Base-by-base conservation (phyloP, 2,113 vertebrate species). In the Saiga tatarica region DNA sequence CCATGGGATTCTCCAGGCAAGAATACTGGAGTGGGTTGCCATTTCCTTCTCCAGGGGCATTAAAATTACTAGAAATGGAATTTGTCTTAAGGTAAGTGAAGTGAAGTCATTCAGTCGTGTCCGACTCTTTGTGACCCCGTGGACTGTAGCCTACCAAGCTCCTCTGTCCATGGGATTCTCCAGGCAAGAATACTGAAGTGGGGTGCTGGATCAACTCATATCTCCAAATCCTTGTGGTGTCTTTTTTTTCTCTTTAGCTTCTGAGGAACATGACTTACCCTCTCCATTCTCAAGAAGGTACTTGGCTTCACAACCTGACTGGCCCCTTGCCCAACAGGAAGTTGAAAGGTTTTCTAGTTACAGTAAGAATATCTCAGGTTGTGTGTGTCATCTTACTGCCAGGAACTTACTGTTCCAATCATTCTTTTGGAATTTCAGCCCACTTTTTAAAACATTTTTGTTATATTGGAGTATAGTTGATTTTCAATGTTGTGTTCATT, bases 301-400 rank as follows among this genome's bases (percentile, higher is more conserved):
- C 12, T 42, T 67, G 25, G 59, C 14, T 39, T 92, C n/a, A 64
- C 2, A 14, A 14, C 74, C 17, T 85, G 4, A 60, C 10, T 28
- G 23, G 13, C 2, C n/a, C 6, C 23, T 6, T 30, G 10, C 23
- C 3, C 13, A n/a, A 6, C 3, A 21, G 28, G 62, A 11, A 62
- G 3, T 6, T 42, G 42, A 88, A 95, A 82, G 14, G 0, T 19
- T 85, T 94, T 33, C 16, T 57, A n/a, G 19, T 26, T n/a, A 3
- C 16, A 16, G 1, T 5, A 62, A 15, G 1, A 76, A 7, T 4
- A 55, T 13, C 19, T n/a, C 17, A 39, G 21, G 2, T n/a, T 50
- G 23, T 78, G 10, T 2, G 8, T 64, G 9, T 81, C 11, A n/a
- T 9, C 7, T 45, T 50, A 23, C 7, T 30, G 2, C 21, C 52